Conservation (phyloP, 2,113 vertebrate species). For the Elephas maximus region DNA sequence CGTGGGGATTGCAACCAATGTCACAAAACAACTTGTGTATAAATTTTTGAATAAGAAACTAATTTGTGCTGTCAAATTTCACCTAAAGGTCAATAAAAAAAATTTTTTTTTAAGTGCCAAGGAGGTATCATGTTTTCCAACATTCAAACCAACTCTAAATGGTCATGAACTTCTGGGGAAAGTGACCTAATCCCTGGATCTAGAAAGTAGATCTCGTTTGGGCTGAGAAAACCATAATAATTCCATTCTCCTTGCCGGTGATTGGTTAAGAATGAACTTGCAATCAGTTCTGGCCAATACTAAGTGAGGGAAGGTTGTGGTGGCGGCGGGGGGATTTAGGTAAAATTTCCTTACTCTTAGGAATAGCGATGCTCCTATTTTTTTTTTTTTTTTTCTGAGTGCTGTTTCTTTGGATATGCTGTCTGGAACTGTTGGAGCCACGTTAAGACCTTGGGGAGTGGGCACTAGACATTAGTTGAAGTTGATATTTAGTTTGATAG, state of each 20-base stretch:
- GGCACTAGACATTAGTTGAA: not conserved
- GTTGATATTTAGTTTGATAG: not conserved
- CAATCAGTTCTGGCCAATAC: not conserved
- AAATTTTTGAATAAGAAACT: too few relatives aligned
- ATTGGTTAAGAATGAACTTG: conserved; percentile 11
- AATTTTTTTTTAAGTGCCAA: not conserved
- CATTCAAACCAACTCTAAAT: not conserved
- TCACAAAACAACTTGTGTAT: too few relatives aligned
- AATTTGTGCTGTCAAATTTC: too few relatives aligned
- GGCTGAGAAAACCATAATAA: not conserved
- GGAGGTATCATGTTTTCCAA: not conserved
- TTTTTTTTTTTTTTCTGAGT: not conserved
- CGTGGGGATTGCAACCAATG: too few relatives aligned
- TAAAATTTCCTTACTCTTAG: not conserved
- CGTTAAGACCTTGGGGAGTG: not conserved
- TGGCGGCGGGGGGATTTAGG: too few relatives aligned
- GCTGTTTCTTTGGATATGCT: not conserved
- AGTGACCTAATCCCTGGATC: not conserved
- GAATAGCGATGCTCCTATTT: not conserved
- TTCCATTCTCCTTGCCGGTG: not conserved
- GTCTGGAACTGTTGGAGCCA: not conserved
- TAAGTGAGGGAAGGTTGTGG: not conserved
- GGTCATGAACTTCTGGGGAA: not conserved
- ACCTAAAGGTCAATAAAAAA: too few relatives aligned
- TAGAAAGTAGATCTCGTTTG: not conserved